phyloP scores from a whole-genome alignment of 2,797 vertebrate species.

The Trachops cirrhosus region DNA sequence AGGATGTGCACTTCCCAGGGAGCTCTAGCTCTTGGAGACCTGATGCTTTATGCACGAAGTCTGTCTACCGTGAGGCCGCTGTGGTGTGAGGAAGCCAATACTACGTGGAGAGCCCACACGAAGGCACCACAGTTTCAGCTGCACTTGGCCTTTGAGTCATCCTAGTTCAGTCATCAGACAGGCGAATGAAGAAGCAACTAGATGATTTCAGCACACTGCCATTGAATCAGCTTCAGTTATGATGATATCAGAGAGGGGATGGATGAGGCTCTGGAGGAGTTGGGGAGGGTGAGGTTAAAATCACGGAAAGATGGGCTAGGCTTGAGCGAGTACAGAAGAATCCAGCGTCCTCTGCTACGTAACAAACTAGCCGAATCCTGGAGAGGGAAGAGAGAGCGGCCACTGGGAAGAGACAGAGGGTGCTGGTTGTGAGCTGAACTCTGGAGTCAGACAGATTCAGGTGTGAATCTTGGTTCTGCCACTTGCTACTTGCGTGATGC shows the following conservation, averaged over 20 bases:
- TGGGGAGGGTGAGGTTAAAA: not conserved
- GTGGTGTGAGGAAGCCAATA: not conserved
- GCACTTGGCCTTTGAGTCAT: not conserved
- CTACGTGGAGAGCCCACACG: not conserved
- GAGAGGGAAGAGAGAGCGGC: not conserved
- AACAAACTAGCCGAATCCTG: not conserved
- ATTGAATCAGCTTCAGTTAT: not conserved
- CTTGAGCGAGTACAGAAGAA: not conserved
- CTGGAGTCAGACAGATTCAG: not conserved
- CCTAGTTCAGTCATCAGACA: not conserved
- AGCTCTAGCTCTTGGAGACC: not conserved
- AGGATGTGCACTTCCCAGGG: not conserved
- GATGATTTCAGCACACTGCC: not conserved
- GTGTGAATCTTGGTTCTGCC: not conserved
- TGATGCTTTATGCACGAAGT: not conserved
- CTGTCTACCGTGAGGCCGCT: not conserved
- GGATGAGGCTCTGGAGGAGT: not conserved
- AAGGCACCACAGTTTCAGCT: not conserved
- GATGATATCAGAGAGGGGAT: not conserved
- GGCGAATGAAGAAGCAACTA: not conserved
- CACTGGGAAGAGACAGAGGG: not conserved
- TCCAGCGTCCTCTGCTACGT: not conserved
- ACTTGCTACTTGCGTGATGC: not conserved
- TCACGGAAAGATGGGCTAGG: not conserved
- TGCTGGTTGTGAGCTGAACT: not conserved